These are phyloP conservation scores for Lymantria monacha DNA, from an alignment of 2,888 invertebrate species.

Conservation along the genomic window DNA sequence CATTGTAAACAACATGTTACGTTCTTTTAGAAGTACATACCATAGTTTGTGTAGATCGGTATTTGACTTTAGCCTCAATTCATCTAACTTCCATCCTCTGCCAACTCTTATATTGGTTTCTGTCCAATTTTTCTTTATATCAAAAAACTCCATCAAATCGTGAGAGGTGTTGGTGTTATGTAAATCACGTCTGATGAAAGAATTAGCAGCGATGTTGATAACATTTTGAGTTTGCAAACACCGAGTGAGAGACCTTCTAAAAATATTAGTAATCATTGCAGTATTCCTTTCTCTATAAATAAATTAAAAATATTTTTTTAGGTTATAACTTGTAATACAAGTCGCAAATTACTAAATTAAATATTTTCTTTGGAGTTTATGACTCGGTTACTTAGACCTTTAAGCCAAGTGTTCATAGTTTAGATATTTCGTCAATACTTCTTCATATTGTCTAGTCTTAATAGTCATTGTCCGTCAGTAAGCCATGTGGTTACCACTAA, in stretches of 20 bases:
- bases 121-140: slow-evolving; percentile 92
- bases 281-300: slow-evolving; percentile 34
- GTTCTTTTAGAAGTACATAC: slow-evolving; percentile 95
- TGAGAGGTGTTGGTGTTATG: slow-evolving; percentile 62
- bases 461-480: too few relatives aligned
- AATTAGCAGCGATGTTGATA: slow-evolving; percentile 25
- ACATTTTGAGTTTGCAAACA: slow-evolving; percentile 45
- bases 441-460: too few relatives aligned
- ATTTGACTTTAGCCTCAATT: slow-evolving; percentile 96
- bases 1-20: slow-evolving; percentile 98
- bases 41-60: slow-evolving; percentile 98
- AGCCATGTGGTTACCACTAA: too few relatives aligned
- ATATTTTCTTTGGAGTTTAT: too few relatives aligned
- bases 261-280: slow-evolving; percentile 34
- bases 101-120: slow-evolving; percentile 89
- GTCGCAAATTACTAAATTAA: too few relatives aligned
- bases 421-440: too few relatives aligned
- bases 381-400: too few relatives aligned
- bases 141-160: slow-evolving; percentile 94
- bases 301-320: background rate
- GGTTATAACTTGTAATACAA: too few relatives aligned
- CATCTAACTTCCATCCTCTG: slow-evolving; percentile 93
- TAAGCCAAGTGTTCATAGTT: too few relatives aligned
- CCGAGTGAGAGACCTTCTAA: slow-evolving; percentile 36
- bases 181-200: slow-evolving; percentile 37